Conservation (phyloP, 1,140 invertebrate genomes). For the Camponotus floridanus region DNA sequence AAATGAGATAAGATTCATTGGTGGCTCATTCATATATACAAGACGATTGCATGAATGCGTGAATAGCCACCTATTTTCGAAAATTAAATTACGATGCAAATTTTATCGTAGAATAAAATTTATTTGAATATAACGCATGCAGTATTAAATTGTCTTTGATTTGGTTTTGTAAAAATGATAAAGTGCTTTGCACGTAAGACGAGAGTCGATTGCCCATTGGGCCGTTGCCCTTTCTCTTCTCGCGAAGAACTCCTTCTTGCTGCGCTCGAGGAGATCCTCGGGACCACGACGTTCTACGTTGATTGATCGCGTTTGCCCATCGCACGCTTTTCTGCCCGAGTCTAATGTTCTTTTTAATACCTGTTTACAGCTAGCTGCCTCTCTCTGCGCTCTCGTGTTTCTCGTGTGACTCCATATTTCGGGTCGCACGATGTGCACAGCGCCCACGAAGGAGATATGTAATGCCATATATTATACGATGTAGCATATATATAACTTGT, state of each 20-base stretch:
- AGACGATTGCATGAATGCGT: neutral
- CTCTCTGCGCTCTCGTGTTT: slow-evolving; percentile 18
- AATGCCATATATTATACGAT: neutral
- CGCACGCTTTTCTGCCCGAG: slow-evolving; percentile 42
- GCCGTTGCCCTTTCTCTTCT: slow-evolving; percentile 43
- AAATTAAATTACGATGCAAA: neutral
- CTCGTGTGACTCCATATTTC: slow-evolving; percentile 29
- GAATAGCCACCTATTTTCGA: neutral
- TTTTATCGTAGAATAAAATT: neutral
- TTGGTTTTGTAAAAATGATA: slow-evolving; percentile 22
- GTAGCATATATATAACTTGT: neutral
- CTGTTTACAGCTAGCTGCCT: slow-evolving; percentile 42
- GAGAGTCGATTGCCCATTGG: neutral
- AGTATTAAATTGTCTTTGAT: neutral
- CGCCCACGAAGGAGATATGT: neutral
- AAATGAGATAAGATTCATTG: slow-evolving; percentile 1
- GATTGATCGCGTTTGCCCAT: slow-evolving; percentile 61
- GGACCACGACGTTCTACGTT: slow-evolving; percentile 40
- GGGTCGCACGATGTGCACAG: slow-evolving; percentile 20
- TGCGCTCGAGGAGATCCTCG: slow-evolving; percentile 19
- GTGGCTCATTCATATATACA: too few species aligned
- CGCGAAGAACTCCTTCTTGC: slow-evolving; percentile 37
- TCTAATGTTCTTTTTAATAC: slow-evolving; percentile 60
- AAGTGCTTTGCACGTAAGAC: neutral
- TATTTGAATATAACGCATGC: neutral